Percentiles rank a stretch among this genome's conserved stretches.
Evolutionary conservation across 2,797 vertebrate genomes (phyloP).

Genomic region (Bovichtus variegatus): DNA sequence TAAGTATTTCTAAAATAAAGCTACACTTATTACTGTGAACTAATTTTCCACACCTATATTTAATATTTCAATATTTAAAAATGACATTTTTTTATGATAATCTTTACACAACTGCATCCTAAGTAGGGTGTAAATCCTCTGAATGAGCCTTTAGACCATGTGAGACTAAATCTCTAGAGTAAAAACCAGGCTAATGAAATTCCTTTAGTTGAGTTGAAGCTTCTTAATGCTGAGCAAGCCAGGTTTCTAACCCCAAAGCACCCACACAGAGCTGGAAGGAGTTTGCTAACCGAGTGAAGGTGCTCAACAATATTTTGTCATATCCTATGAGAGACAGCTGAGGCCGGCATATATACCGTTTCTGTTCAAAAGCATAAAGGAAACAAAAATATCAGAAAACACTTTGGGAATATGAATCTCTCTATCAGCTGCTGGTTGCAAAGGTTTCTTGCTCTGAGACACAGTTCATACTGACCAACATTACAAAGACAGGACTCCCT

Average conservation of each 20-base stretch:
- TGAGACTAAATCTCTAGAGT: conserved; percentile 22
- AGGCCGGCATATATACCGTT: too few relatives aligned
- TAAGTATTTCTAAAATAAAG: neutral
- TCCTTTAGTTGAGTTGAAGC: conserved; percentile 12
- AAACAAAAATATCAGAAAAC: neutral
- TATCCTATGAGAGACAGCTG: too few relatives aligned
- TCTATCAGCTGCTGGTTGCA: neutral
- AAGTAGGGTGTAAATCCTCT: neutral
- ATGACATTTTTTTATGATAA: neutral
- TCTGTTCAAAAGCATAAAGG: too few relatives aligned
- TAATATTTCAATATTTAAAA: neutral
- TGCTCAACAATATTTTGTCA: too few relatives aligned
- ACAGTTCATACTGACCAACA: neutral
- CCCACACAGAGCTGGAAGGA: neutral
- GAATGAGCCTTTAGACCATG: conserved; percentile 14
- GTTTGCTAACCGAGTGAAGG: neutral
- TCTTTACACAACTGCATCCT: neutral
- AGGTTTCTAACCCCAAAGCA: conserved; percentile 2
- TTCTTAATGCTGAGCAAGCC: neutral
- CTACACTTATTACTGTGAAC: neutral
- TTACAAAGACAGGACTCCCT: neutral
- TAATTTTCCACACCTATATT: neutral
- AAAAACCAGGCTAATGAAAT: conserved; percentile 37
- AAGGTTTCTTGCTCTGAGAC: neutral
- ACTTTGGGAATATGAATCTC: neutral